Percentiles rank a stretch among this genome's conserved stretches.
Evolutionary conservation across 2,888 invertebrate genomes (phyloP).

Genomic region (Xanthostigma xanthostigma): DNA sequence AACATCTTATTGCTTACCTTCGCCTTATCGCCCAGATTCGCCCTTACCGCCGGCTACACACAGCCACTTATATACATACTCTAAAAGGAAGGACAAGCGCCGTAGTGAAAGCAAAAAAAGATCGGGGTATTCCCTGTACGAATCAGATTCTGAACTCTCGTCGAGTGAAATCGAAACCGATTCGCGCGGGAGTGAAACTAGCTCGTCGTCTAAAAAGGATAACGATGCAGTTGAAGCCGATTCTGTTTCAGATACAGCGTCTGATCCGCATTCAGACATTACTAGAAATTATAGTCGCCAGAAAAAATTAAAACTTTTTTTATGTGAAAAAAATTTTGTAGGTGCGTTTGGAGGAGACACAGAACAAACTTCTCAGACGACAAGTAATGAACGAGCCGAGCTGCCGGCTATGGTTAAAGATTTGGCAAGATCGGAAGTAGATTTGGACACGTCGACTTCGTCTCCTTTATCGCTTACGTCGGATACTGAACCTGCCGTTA

Average conservation of each 20-base stretch:
- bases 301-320: background rate
- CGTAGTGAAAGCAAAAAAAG: background rate
- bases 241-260: background rate
- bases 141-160: slow-evolving; percentile 2
- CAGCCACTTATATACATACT: background rate
- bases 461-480: no score
- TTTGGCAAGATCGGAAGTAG: no score
- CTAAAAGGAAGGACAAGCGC: background rate
- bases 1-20: background rate
- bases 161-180: slow-evolving; percentile 1
- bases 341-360: background rate
- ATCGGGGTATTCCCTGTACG: background rate
- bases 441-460: no score
- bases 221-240: background rate
- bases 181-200: background rate
- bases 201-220: slow-evolving; percentile 2
- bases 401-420: no score
- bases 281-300: background rate
- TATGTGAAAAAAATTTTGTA: slow-evolving; percentile 1
- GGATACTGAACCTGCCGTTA: no score
- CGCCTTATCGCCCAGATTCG: slow-evolving; percentile 1
- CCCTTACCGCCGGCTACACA: slow-evolving; percentile 1
- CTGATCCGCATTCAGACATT: background rate
- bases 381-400: no score
- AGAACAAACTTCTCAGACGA: no score